Conservation (phyloP, 2,888 invertebrate genomes). For the Heliconius hortense region DNA sequence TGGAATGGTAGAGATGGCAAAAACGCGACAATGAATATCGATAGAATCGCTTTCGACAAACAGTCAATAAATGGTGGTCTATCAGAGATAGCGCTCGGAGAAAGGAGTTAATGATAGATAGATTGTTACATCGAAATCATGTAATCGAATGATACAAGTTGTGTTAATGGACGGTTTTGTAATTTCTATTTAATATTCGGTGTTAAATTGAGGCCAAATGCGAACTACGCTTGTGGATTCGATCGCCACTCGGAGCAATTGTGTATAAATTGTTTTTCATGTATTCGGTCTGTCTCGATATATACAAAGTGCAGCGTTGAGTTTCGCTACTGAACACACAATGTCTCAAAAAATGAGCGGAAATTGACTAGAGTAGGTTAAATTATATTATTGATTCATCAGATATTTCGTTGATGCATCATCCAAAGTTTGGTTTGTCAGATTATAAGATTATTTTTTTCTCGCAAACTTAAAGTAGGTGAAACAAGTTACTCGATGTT, state of each 20-base stretch:
- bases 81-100: constrained; percentile 29
- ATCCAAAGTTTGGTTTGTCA: background rate
- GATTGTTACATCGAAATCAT: constrained; percentile 12
- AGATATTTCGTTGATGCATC: background rate
- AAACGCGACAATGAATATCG: constrained; percentile 62
- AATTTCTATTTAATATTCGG: constrained; percentile 2
- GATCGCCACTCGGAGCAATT: background rate
- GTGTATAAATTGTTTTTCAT: background rate
- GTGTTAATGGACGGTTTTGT: background rate
- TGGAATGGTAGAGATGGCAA: constrained; percentile 54
- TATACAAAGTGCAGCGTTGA: background rate
- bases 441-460: background rate
- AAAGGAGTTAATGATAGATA: constrained; percentile 30
- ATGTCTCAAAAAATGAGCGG: background rate
- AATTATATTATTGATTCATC: background rate
- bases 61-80: constrained; percentile 37
- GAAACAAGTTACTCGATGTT: background rate
- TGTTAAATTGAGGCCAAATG: background rate
- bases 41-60: constrained; percentile 58
- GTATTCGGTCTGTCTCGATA: background rate
- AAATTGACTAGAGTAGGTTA: background rate
- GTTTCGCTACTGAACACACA: background rate
- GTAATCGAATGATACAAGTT: constrained; percentile 16
- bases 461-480: background rate
- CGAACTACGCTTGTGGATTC: background rate